Conservation (phyloP, 2,113 vertebrate species). For the Irena cyanogastra region DNA sequence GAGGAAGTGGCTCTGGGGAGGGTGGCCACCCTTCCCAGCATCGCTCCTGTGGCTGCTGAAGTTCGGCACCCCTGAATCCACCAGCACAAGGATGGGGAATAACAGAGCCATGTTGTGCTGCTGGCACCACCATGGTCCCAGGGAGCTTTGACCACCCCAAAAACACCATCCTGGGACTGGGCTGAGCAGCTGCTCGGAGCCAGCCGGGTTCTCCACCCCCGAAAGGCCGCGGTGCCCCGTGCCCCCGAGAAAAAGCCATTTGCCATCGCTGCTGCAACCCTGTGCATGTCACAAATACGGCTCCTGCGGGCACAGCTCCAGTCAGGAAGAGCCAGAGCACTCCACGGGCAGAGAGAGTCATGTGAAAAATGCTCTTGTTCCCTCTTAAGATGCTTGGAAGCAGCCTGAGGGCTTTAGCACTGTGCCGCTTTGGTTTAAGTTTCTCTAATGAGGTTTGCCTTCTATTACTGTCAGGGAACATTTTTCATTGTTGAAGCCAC, state of each 20-base stretch:
- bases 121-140: fast-evolving
- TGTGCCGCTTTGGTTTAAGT: constrained; percentile 73
- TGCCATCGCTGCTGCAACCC: constrained; percentile 21
- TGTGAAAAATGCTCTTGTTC: constrained; percentile 70
- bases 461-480: constrained; percentile 76
- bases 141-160: not conserved
- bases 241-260: constrained; percentile 25
- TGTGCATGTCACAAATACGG: constrained; percentile 33
- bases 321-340: constrained; percentile 49
- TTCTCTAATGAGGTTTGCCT: constrained; percentile 77
- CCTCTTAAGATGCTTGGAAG: constrained; percentile 69
- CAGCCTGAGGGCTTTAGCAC: constrained; percentile 70
- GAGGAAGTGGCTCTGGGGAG: not conserved
- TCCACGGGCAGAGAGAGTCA: constrained; percentile 51
- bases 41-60: fast-evolving
- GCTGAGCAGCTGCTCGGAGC: not conserved
- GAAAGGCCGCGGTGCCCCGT: not conserved
- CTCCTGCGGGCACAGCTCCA: constrained; percentile 57
- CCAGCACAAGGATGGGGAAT: fast-evolving
- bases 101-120: not conserved
- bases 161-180: not conserved
- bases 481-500: constrained; percentile 74
- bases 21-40: not conserved
- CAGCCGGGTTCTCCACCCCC: not conserved
- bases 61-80: fast-evolving